Evolutionary conservation across 2,888 invertebrate species (phyloP), one percentile per base, ranked within the genome.

Genomic region (Zygaena filipendulae): DNA sequence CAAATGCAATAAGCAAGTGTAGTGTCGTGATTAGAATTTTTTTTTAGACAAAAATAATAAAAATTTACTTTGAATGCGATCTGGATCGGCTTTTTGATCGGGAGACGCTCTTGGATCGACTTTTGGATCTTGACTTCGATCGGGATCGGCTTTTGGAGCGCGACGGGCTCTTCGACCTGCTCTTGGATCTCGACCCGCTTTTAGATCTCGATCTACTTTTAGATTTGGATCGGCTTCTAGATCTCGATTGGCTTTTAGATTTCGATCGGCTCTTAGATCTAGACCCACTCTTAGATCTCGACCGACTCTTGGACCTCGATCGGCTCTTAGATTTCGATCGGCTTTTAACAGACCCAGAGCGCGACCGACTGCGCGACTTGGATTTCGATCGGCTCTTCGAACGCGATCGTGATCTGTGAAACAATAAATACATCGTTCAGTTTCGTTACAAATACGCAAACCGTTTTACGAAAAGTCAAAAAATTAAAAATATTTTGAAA

Each of bases 371-470:
- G 23, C 63, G 58, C 2, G 67, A 63, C 36, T 64, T 61, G 0
- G 77, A 81, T 38, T 66, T 66, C 8, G 75, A 79, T 12, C 70
- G 64, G 29, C 72, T 69, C 45, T 57, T 47, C 40, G 46, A 79
- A 52, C 61, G 45, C 7, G 59, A 45, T 49, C 59, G 48, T 10
- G 49, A 57, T 35, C 48, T 57, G 38, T n/a, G n/a, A n/a, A n/a
- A n/a, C n/a, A n/a, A n/a, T n/a, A n/a, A n/a, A n/a, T n/a, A 23
- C 25, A 19, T 2, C 40, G 43, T 25, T 36, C 29, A 23, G 36
- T 32, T 9, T 21, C 11, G 10, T n/a, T n/a, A n/a, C n/a, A n/a
- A n/a, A n/a, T n/a, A n/a, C n/a, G n/a, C n/a, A n/a, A n/a, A n/a
- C n/a, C n/a, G n/a, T n/a, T n/a, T n/a, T n/a, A n/a, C n/a, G n/a